Evolutionary conservation across 1,140 invertebrate species (phyloP), one percentile per base, ranked within the genome.

Genomic region (Drosophila trapezifrons): DNA sequence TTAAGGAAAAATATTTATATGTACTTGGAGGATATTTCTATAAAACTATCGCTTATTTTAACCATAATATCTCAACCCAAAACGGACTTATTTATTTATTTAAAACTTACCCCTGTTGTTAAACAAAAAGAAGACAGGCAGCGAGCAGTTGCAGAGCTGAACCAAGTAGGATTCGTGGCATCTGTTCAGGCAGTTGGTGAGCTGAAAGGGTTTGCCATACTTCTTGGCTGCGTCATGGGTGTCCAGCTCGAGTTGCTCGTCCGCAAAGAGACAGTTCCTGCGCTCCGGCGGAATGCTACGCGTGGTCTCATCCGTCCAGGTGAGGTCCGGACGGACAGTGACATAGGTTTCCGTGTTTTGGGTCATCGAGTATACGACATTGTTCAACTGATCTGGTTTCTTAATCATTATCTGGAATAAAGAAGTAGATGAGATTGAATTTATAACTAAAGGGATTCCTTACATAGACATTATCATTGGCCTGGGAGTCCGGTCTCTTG

Each of bases 161-260:
- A 90, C 18, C 51, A 91, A 22, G 43, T 91, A 91, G 13, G 84
- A 78, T 29, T 91, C 89, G 20, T 91, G 89, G 52, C 89, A 91
- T 13, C 73, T 57, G 40, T 79, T 91, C 0, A 85, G 29, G 7
- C 89, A 91, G 38, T 91, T 91, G 27, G 67, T 63, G 4, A 85
- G 52, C 38, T 76, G 43, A 63, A 80, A 80, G 12, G 22, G 58
- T 4, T 65, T 59, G 1, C 49, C 70, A 8, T 52, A 80, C 2
- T 67, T 71, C 17, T 25, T 58, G 9, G 74, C 47, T 0, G 73
- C 52, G 43, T 83, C 76, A 42, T 62, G 67, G 17, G 57, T 60
- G 25, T 86, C 79, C 60, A 86, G 60, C 22, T 83, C 83, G 3
- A 27, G 4, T 8, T 75, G 65, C 56, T 89, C 84, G 13, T 89